phyloP scores from a whole-genome alignment of 1,140 invertebrate species.

The Radopholus similis region DNA sequence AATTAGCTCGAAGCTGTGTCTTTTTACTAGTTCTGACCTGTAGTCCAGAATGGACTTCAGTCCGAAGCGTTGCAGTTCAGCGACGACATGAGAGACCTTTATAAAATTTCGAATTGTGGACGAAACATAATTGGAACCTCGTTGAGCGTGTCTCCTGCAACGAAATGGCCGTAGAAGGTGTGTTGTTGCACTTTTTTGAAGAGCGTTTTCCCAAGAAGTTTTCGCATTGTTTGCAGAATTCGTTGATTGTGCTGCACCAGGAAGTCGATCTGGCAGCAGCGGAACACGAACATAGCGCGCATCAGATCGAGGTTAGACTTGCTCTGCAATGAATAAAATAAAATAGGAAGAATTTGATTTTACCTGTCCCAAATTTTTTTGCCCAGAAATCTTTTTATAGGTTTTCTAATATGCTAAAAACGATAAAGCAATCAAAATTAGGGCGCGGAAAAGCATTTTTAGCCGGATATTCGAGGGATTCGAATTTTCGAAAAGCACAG shows the following conservation, averaged over 20 bases:
- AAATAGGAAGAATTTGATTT: not conserved
- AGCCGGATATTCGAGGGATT: too few species aligned
- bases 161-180: conserved; percentile 98
- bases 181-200: conserved; percentile 84
- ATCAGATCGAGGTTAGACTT: conserved; percentile 89
- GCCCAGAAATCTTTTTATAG: not conserved
- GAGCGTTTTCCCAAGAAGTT: conserved; percentile 76
- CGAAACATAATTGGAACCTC: conserved; percentile 63
- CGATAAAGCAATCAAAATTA: not conserved
- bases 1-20: not conserved
- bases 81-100: conserved; percentile 68
- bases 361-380: not conserved
- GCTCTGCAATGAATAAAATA: conserved; percentile 70
- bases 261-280: conserved; percentile 80
- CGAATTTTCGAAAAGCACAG: too few species aligned
- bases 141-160: conserved; percentile 85
- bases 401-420: too few species aligned
- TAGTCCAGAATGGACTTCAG: conserved; percentile 73
- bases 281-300: conserved; percentile 85
- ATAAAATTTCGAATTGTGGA: conserved; percentile 16
- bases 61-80: conserved; percentile 79
- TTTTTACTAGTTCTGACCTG: not conserved
- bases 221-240: conserved; percentile 81
- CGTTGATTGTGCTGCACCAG: conserved; percentile 87
- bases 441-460: not conserved